These are phyloP conservation scores for Myathropa florea DNA, from an alignment of 2,888 invertebrate genomes.

Conservation along the genomic window DNA sequence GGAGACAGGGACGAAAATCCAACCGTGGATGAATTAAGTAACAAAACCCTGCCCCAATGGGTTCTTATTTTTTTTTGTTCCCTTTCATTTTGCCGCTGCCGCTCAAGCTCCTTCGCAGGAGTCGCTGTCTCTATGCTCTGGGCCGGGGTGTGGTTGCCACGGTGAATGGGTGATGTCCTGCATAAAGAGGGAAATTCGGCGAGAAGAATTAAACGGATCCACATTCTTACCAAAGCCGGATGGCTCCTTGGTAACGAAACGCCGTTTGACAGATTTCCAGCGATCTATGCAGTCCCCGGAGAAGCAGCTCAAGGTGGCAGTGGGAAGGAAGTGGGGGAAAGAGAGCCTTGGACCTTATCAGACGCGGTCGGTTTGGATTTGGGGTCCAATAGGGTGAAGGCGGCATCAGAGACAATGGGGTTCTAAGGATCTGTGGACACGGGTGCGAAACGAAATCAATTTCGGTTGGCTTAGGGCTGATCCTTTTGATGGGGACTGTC, in stretches of 20 bases:
- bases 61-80: neutral
- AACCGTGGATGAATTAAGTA: slow-evolving; percentile 70
- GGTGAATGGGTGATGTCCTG: neutral
- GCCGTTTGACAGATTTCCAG: slow-evolving; percentile 56
- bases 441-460: no score
- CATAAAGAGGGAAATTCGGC: slow-evolving; percentile 63
- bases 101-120: slow-evolving; percentile 33
- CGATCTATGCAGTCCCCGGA: slow-evolving; percentile 1
- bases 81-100: neutral
- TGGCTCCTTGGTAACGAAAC: slow-evolving; percentile 4
- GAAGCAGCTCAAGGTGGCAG: no score
- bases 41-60: slow-evolving; percentile 53
- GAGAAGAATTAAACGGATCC: slow-evolving; percentile 70
- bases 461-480: no score
- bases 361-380: no score
- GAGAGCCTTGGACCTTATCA: no score
- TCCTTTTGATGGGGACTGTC: no score
- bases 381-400: no score
- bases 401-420: no score
- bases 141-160: neutral
- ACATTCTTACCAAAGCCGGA: neutral
- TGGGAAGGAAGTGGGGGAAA: no score
- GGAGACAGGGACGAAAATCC: slow-evolving; percentile 64
- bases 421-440: no score
- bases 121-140: slow-evolving; percentile 8